These are phyloP conservation scores for Sprattus sprattus DNA, from an alignment of 2,113 vertebrate genomes.

Conservation along the genomic window DNA sequence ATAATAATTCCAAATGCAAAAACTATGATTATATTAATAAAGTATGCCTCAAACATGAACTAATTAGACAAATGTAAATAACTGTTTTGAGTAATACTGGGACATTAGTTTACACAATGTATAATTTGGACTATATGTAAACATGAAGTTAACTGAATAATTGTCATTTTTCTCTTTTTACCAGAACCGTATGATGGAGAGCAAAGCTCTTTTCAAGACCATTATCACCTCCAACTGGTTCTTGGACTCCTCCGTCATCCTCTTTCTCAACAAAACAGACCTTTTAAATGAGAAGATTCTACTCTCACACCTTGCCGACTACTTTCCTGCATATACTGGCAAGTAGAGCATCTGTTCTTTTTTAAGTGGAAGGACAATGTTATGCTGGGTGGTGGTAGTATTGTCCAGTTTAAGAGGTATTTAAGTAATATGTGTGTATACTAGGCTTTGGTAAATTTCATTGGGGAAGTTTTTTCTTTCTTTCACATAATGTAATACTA, in stretches of 20 bases:
- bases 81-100: too few relatives aligned
- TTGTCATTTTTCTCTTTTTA: constrained; percentile 33
- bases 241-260: constrained; percentile 81
- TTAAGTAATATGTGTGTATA: too few relatives aligned
- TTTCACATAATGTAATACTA: too few relatives aligned
- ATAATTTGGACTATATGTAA: not conserved
- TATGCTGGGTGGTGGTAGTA: too few relatives aligned
- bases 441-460: too few relatives aligned
- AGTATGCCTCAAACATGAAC: too few relatives aligned
- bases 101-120: too few relatives aligned
- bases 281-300: constrained; percentile 83
- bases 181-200: constrained; percentile 84
- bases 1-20: too few relatives aligned
- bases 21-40: too few relatives aligned
- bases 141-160: not conserved
- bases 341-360: constrained; percentile 37
- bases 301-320: constrained; percentile 77
- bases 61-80: too few relatives aligned
- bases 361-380: not conserved
- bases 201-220: constrained; percentile 85
- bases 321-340: constrained; percentile 81
- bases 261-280: constrained; percentile 90
- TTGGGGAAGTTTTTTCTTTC: too few relatives aligned
- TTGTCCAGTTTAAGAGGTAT: too few relatives aligned
- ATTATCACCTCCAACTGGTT: constrained; percentile 80